Conservation (phyloP, 2,113 vertebrate species). For the Crotalus tigris region DNA sequence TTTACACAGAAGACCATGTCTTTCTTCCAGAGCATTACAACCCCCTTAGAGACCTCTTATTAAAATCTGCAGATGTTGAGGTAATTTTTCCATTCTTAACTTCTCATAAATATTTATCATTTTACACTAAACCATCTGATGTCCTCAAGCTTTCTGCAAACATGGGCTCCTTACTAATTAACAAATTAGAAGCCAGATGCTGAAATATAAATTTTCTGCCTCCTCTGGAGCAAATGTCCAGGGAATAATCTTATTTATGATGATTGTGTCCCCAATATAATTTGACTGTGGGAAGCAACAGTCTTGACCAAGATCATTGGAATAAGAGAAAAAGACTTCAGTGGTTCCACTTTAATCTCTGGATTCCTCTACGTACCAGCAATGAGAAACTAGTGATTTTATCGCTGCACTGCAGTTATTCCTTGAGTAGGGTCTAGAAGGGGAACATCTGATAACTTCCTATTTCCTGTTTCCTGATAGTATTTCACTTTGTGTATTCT, state of each 20-base stretch:
- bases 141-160: slow-evolving; percentile 19
- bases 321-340: neutral
- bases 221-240: neutral
- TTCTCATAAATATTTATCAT: slow-evolving; percentile 22
- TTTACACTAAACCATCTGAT: neutral
- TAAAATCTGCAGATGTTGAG: slow-evolving; percentile 87
- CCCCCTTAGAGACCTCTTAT: slow-evolving; percentile 85
- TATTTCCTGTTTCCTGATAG: neutral
- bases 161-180: slow-evolving; percentile 13
- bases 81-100: slow-evolving; percentile 62
- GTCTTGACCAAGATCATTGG: neutral
- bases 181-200: neutral
- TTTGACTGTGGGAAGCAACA: neutral
- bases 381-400: neutral
- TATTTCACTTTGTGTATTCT: neutral
- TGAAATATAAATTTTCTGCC: neutral
- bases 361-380: neutral
- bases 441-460: neutral
- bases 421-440: neutral
- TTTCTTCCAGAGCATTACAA: slow-evolving; percentile 91
- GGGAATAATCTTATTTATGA: neutral
- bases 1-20: slow-evolving; percentile 98
- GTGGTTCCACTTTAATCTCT: neutral
- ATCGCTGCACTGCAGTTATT: neutral
- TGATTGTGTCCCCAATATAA: neutral